phyloP scores from a whole-genome alignment of 2,797 vertebrate genomes.

The Crocodylus rhombifer region DNA sequence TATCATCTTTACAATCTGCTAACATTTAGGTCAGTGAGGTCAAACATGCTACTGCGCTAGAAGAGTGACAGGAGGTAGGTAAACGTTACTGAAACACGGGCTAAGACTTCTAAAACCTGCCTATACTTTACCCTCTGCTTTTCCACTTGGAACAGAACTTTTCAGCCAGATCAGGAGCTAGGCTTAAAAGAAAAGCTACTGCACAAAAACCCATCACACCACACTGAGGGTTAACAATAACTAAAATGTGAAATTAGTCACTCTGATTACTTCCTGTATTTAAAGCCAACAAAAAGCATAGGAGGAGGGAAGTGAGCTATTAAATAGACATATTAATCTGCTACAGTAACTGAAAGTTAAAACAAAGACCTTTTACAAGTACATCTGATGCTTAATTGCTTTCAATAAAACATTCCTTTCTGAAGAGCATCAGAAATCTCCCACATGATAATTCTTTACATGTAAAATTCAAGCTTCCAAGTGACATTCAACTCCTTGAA shows the following conservation, averaged over 20 bases:
- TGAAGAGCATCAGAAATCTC: not conserved
- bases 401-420: not conserved
- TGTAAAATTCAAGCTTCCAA: not conserved
- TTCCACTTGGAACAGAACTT: not conserved
- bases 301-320: not conserved
- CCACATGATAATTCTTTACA: not conserved
- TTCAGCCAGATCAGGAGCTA: not conserved
- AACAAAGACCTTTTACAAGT: not conserved
- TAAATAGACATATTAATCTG: not conserved
- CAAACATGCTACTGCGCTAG: not conserved
- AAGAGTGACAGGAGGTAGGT: not conserved
- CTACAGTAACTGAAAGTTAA: not conserved
- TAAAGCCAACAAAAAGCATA: not conserved
- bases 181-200: not conserved
- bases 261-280: slow-evolving; percentile 19
- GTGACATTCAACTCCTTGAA: not conserved
- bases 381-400: not conserved
- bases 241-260: not conserved
- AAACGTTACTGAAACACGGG: not conserved
- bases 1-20: not conserved
- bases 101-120: not conserved
- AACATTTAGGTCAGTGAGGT: not conserved
- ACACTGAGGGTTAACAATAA: not conserved
- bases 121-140: not conserved
- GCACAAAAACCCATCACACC: not conserved